These are phyloP conservation scores for Aurelia sp. DNA, from an alignment of 30 jellyfish, hydroid and myxozoan genomes.

Conservation along the genomic window DNA sequence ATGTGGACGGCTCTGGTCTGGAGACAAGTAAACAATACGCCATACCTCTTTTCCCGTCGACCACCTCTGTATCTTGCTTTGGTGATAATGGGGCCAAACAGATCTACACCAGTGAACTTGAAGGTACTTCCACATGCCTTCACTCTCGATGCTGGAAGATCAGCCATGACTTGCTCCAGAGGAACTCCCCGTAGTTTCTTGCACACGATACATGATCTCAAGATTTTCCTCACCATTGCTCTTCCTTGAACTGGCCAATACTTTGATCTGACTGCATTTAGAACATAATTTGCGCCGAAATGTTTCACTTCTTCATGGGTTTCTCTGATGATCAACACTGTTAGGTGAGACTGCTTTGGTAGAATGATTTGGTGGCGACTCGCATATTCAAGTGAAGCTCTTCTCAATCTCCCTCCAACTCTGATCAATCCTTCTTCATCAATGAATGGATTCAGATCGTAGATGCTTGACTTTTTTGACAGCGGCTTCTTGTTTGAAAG, in stretches of 20 bases:
- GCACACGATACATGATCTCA: constrained; percentile 38
- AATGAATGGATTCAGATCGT: constrained; percentile 43
- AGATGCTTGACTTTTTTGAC: constrained; percentile 6
- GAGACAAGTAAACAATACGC: constrained; percentile 46
- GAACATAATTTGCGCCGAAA: constrained; percentile 37
- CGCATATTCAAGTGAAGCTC: constrained; percentile 33
- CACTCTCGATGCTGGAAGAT: constrained; percentile 47
- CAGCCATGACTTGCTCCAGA: constrained; percentile 1
- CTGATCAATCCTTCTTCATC: constrained; percentile 62
- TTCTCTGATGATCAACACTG: constrained; percentile 48
- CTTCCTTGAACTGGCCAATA: constrained; percentile 45
- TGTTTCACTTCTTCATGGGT: constrained; percentile 21
- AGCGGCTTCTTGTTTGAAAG: constrained; percentile 53
- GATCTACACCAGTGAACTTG: constrained; percentile 48
- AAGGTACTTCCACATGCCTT: constrained; percentile 32
- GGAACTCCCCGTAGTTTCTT: constrained; percentile 41
- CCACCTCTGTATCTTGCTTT: constrained; percentile 34
- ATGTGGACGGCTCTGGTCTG: constrained; percentile 59
- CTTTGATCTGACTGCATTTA: constrained; percentile 43
- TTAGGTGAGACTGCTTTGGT: constrained; percentile 31
- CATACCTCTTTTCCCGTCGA: constrained; percentile 40
- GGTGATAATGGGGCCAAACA: constrained; percentile 39
- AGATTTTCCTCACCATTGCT: constrained; percentile 27
- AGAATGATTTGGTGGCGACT: constrained; percentile 41
- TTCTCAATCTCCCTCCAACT: constrained; percentile 61